Evolutionary conservation across 2,888 invertebrate genomes (phyloP).

Genomic region (Xylophagus ater): DNA sequence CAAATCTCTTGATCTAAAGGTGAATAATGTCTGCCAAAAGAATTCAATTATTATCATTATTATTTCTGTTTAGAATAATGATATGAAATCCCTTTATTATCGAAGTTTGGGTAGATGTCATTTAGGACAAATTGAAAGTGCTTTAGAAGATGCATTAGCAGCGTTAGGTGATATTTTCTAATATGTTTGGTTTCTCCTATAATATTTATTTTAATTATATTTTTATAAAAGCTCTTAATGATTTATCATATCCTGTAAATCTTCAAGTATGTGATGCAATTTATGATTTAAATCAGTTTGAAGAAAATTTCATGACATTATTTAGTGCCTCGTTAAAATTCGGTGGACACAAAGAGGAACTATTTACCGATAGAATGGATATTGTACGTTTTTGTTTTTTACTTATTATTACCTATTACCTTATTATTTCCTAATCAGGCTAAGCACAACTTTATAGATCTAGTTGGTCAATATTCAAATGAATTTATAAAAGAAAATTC

Average conservation of each 20-base stretch:
- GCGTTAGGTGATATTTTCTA: constrained; percentile 25
- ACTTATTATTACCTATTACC: neutral
- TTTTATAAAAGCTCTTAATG: constrained; percentile 15
- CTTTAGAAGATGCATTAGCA: constrained; percentile 25
- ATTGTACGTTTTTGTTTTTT: constrained; percentile 21
- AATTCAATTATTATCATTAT: neutral
- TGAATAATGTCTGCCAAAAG: too few species aligned
- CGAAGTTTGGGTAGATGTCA: constrained; percentile 30
- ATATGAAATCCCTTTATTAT: constrained; percentile 26
- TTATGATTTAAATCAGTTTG: constrained; percentile 31
- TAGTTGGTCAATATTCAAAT: constrained; percentile 27
- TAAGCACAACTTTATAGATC: constrained; percentile 29
- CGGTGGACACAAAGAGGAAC: constrained; percentile 25
- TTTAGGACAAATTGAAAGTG: constrained; percentile 27
- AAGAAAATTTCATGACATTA: constrained; percentile 24
- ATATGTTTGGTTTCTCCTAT: neutral
- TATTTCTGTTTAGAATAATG: too few species aligned
- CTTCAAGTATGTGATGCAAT: constrained; percentile 33
- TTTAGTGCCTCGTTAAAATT: constrained; percentile 23
- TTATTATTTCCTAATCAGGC: constrained; percentile 21
- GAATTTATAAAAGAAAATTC: constrained; percentile 27
- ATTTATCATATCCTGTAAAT: constrained; percentile 25
- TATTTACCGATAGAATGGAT: constrained; percentile 24
- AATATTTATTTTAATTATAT: neutral
- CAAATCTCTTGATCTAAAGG: constrained; percentile 26